These are phyloP conservation scores for Forbesichthys agassizii DNA, from an alignment of 2,113 vertebrate species.

Conservation along the genomic window DNA sequence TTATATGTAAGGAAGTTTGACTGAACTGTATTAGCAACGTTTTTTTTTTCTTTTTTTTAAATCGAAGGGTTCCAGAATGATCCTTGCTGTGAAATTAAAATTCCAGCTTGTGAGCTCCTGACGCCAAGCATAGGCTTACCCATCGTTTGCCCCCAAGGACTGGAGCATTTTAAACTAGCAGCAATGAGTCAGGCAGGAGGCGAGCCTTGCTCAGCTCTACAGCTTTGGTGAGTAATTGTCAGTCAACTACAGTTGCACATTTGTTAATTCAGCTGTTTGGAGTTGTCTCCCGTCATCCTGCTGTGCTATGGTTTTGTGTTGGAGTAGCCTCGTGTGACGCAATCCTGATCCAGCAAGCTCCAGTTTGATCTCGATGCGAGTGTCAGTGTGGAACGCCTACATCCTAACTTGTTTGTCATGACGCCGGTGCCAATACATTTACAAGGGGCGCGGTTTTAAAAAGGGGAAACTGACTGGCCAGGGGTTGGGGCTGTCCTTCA, in stretches of 20 bases:
- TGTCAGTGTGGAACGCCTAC: no score
- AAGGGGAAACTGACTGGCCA: slow-evolving; percentile 64
- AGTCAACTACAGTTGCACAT: not conserved
- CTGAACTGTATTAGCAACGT: no score
- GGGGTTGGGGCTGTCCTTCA: slow-evolving; percentile 44
- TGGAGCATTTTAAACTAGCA: slow-evolving; percentile 85
- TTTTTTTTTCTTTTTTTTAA: no score
- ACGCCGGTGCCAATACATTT: no score
- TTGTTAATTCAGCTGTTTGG: not conserved
- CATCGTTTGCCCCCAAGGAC: slow-evolving; percentile 76
- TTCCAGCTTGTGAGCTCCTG: no score
- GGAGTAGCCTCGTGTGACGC: not conserved
- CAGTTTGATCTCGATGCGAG: no score
- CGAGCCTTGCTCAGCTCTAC: slow-evolving; percentile 76
- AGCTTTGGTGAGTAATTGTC: slow-evolving; percentile 53
- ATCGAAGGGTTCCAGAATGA: no score
- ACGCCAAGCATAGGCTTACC: slow-evolving; percentile 35
- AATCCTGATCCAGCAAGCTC: no score
- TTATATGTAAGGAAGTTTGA: no score
- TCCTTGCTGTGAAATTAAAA: no score
- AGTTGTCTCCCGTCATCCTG: not conserved
- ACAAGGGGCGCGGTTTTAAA: not conserved
- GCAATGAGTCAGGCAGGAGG: slow-evolving; percentile 80
- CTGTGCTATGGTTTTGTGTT: not conserved
- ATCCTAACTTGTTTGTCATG: no score